A percentile compares a stretch with the other conserved stretches of the same genome.
These are phyloP conservation scores for Catharus fuscescens DNA, from an alignment of 2,113 vertebrate genomes.

Conservation along the genomic window DNA sequence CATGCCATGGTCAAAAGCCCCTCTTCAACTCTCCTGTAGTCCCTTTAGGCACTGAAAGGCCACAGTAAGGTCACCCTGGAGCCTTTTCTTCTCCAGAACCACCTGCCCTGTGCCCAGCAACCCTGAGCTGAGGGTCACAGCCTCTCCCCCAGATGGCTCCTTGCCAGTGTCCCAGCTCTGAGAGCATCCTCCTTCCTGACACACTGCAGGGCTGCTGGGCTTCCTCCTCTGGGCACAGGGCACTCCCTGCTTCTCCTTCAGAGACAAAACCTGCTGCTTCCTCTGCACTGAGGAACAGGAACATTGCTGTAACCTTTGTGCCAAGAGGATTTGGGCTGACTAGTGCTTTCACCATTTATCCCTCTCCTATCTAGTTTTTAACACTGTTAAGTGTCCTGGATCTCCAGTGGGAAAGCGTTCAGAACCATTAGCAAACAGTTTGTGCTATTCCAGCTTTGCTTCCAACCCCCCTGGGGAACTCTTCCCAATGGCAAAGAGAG, in stretches of 20 bases:
- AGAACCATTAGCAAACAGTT: conserved; percentile 46
- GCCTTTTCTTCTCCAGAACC: not conserved
- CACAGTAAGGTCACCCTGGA: not conserved
- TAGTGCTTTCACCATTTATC: not conserved
- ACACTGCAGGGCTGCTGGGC: fast-evolving
- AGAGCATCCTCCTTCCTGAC: not conserved
- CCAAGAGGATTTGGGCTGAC: not conserved
- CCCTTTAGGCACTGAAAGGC: not conserved
- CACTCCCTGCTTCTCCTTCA: not conserved
- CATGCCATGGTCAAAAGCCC: not conserved
- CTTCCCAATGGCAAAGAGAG: conserved; percentile 43
- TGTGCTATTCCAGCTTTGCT: conserved; percentile 41
- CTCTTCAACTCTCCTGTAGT: not conserved
- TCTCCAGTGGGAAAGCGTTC: conserved; percentile 22
- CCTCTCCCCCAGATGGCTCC: not conserved
- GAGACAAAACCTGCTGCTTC: not conserved
- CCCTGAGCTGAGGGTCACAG: not conserved
- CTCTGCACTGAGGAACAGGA: not conserved
- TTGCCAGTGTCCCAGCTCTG: fast-evolving
- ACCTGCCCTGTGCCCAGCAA: not conserved
- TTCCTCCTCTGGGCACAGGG: not conserved
- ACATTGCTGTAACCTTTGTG: not conserved
- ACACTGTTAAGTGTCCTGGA: conserved; percentile 23
- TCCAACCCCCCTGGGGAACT: conserved; percentile 26
- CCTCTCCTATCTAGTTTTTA: conserved; percentile 19